Evolutionary conservation across 1,140 invertebrate species (phyloP).

Genomic region (Patella vulgata): DNA sequence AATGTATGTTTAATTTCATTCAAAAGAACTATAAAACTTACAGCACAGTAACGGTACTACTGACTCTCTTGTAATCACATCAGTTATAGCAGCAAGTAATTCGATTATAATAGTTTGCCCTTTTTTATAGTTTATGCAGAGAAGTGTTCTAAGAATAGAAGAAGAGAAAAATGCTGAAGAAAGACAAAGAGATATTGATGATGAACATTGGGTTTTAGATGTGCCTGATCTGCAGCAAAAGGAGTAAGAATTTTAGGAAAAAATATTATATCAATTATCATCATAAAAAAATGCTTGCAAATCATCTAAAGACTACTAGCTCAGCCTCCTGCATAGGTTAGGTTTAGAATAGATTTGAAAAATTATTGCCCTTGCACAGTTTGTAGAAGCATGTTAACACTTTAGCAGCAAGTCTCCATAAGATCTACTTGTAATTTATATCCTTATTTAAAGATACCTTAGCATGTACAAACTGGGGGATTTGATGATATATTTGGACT

Average conservation of each 20-base stretch:
- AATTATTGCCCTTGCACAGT: background rate
- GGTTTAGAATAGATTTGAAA: background rate
- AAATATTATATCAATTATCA: background rate
- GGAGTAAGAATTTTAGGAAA: slow-evolving; percentile 65
- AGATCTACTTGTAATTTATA: no score
- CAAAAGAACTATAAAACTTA: no score
- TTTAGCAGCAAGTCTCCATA: no score
- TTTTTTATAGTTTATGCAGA: slow-evolving; percentile 82
- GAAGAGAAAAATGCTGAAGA: slow-evolving; percentile 79
- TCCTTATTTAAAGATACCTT: no score
- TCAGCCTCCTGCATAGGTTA: background rate
- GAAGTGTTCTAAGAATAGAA: slow-evolving; percentile 83
- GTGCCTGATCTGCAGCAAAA: slow-evolving; percentile 69
- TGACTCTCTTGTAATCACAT: no score
- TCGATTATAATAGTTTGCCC: no score
- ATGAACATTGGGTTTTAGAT: slow-evolving; percentile 70
- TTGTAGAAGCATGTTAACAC: background rate
- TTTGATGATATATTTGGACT: no score
- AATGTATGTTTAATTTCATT: no score
- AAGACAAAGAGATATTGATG: slow-evolving; percentile 75
- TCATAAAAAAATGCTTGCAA: background rate
- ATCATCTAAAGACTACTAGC: no score
- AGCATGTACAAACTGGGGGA: no score
- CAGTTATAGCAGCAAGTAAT: no score
- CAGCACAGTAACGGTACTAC: no score